Evolutionary conservation across 2,888 invertebrate species (phyloP).

Genomic region (Galerucella calmariensis): DNA sequence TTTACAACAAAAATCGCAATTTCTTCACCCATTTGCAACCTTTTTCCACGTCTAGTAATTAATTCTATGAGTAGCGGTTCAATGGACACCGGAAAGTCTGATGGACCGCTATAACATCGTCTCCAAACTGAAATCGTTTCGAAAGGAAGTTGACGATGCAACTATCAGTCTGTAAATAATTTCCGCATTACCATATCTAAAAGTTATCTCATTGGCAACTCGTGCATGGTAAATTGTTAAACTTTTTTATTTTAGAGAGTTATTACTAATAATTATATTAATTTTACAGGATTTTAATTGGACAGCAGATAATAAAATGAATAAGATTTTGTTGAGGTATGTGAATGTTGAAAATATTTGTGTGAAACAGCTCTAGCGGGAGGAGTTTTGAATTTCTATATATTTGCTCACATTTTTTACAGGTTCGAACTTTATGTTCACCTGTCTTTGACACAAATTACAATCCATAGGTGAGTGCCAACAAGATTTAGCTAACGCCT

Average conservation of each 20-base stretch:
- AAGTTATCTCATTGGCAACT: constrained; percentile 10
- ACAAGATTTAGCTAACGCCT: no score
- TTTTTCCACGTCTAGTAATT: neutral
- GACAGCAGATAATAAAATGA: no score
- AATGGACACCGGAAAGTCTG: constrained; percentile 11
- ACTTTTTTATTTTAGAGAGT: neutral
- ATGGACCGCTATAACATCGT: constrained; percentile 14
- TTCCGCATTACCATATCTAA: constrained; percentile 20
- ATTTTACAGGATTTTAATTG: neutral
- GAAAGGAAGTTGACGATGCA: constrained; percentile 13
- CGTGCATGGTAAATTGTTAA: neutral
- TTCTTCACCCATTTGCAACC: neutral
- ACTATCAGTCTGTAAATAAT: constrained; percentile 17
- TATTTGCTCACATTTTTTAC: no score
- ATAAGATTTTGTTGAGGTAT: neutral
- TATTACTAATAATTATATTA: neutral
- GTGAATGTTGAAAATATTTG: no score
- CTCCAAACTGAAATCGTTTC: constrained; percentile 1
- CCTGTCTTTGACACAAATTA: no score
- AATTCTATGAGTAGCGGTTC: neutral
- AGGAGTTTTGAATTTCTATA: no score
- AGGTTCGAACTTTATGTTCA: no score
- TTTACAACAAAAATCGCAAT: neutral
- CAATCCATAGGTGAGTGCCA: no score
- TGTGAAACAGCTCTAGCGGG: no score